A percentile compares a stretch with the other conserved stretches of the same genome.
phyloP scores from a whole-genome alignment of 1,140 invertebrate species.

The Aethina tumida region DNA sequence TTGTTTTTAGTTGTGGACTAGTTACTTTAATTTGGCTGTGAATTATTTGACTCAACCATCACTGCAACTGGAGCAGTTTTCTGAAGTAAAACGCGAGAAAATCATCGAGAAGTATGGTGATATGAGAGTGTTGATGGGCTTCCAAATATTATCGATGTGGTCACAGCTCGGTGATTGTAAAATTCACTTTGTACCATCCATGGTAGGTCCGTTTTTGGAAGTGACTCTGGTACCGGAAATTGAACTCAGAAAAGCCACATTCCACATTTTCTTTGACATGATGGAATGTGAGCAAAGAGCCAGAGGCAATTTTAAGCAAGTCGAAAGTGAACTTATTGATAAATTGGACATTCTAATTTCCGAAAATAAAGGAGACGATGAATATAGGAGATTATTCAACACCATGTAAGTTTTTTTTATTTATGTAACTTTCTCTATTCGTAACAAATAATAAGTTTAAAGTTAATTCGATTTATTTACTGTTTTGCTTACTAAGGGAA shows the following conservation, averaged over 20 bases:
- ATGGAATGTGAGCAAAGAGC: conserved; percentile 86
- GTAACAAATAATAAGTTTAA: conserved; percentile 1
- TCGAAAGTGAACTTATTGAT: conserved; percentile 88
- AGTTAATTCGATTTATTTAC: conserved; percentile 7
- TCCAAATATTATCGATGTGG: conserved; percentile 93
- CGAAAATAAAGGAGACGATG: conserved; percentile 88
- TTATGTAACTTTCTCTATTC: not conserved
- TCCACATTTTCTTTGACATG: conserved; percentile 95
- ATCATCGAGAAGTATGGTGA: conserved; percentile 77
- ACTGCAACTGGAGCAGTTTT: conserved; percentile 77
- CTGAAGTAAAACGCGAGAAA: conserved; percentile 65
- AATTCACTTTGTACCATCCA: conserved; percentile 81
- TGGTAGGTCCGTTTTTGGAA: conserved; percentile 91
- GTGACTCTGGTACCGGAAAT: conserved; percentile 82
- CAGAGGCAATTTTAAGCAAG: conserved; percentile 74
- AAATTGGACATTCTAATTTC: conserved; percentile 86
- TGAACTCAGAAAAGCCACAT: conserved; percentile 78
- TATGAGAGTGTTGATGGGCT: conserved; percentile 87
- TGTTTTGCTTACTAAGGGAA: conserved; percentile 50
- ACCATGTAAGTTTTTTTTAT: conserved; percentile 70
- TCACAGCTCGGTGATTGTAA: conserved; percentile 74
- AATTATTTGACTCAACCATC: conserved; percentile 80
- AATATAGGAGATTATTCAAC: conserved; percentile 83
- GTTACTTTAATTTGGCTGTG: conserved; percentile 81
- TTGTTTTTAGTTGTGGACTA: conserved; percentile 67